Conservation (phyloP, 2,797 vertebrate genomes). For the Ispidina picta region DNA sequence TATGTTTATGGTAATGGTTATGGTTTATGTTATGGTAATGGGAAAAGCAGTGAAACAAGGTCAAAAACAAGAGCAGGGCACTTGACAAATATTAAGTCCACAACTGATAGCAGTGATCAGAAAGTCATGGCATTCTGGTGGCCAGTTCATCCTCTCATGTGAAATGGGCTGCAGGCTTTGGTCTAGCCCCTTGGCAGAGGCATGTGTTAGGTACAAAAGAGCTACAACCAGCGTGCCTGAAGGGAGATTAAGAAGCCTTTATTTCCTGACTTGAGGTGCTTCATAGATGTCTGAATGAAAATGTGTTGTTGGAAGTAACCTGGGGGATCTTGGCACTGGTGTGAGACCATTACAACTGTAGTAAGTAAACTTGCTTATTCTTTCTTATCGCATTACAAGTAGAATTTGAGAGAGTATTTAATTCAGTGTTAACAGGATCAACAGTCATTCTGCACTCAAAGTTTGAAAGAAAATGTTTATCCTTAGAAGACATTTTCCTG, state of each 20-base stretch:
- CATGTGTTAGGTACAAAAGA: not conserved
- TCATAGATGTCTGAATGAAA: not conserved
- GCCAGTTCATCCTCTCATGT: rapidly evolving
- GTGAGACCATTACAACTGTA: rapidly evolving
- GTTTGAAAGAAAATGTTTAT: not conserved
- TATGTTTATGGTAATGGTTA: not conserved
- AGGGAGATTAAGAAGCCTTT: not conserved
- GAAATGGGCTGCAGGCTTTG: not conserved
- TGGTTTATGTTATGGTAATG: not conserved
- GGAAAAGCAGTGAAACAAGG: conserved; percentile 19
- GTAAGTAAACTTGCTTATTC: not conserved
- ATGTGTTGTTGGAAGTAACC: not conserved
- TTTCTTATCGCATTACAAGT: not conserved
- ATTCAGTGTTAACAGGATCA: not conserved
- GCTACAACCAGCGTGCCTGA: not conserved
- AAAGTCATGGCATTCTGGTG: not conserved
- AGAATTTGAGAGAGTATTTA: not conserved
- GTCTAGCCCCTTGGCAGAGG: not conserved
- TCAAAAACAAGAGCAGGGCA: not conserved
- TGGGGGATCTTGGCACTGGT: not conserved
- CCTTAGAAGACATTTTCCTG: not conserved
- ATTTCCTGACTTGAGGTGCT: not conserved
- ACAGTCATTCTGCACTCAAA: not conserved
- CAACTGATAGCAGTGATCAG: not conserved
- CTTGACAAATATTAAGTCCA: not conserved